Evolutionary conservation across 2,113 vertebrate genomes (phyloP).

Genomic region (Antechinus stuartii): DNA sequence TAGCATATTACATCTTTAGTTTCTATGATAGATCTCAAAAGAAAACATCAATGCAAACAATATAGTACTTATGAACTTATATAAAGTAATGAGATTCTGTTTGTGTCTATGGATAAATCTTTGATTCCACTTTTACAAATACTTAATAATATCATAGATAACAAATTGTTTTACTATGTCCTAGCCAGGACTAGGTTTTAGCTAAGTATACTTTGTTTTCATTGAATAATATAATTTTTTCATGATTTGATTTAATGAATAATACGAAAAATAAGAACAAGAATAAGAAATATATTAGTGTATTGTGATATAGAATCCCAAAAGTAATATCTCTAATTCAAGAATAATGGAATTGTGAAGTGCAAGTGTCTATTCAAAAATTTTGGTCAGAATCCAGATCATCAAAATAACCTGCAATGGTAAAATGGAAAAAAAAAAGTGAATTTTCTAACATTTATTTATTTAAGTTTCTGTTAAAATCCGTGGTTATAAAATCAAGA

Average conservation of each 20-base stretch:
- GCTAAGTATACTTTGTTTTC: constrained; percentile 71
- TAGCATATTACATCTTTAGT: constrained; percentile 51
- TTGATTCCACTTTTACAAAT: constrained; percentile 66
- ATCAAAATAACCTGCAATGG: constrained; percentile 34
- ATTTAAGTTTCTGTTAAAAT: constrained; percentile 33
- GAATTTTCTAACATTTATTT: constrained; percentile 34
- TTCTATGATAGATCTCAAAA: constrained; percentile 46
- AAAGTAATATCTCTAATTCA: constrained; percentile 42
- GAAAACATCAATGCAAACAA: constrained; percentile 41
- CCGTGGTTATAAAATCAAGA: constrained; percentile 45
- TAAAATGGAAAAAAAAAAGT: constrained; percentile 21
- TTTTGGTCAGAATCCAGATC: constrained; percentile 33
- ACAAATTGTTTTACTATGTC: constrained; percentile 67
- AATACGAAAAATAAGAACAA: constrained; percentile 29
- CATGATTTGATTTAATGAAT: constrained; percentile 44
- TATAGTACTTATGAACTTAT: not conserved
- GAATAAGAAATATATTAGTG: not conserved
- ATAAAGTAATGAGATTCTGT: not conserved
- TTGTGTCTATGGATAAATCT: constrained; percentile 61
- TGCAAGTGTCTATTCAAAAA: constrained; percentile 42
- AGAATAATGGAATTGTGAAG: constrained; percentile 15
- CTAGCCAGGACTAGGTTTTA: constrained; percentile 67
- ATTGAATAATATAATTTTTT: constrained; percentile 61
- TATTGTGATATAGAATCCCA: not conserved
- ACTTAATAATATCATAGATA: constrained; percentile 65